Conservation (phyloP, 2,888 invertebrate genomes). For the Drosophila limbata region DNA sequence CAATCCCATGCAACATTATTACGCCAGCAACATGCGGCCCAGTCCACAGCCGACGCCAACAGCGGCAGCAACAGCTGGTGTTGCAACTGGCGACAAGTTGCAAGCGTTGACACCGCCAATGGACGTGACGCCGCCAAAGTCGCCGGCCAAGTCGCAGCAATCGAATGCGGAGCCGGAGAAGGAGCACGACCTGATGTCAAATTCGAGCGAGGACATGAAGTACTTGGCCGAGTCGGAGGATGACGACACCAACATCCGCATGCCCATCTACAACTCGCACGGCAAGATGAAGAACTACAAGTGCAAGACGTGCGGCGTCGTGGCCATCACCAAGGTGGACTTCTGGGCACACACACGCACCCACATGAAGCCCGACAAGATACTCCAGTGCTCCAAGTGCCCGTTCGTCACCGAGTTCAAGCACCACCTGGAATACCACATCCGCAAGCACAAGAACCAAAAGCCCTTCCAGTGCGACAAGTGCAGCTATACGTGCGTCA, state of each 20-base stretch:
- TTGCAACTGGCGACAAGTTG: slow-evolving; percentile 66
- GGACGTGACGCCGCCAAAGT: slow-evolving; percentile 85
- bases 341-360: slow-evolving; percentile 96
- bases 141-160: slow-evolving; percentile 78
- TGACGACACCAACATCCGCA: slow-evolving; percentile 85
- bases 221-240: slow-evolving; percentile 83
- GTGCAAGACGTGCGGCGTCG: slow-evolving; percentile 96
- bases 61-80: slow-evolving; percentile 27
- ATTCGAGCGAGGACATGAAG: slow-evolving; percentile 84
- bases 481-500: slow-evolving; percentile 96
- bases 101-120: slow-evolving; percentile 84
- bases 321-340: slow-evolving; percentile 94
- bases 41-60: slow-evolving; percentile 73
- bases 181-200: slow-evolving; percentile 83
- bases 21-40: slow-evolving; percentile 64
- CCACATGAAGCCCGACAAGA: slow-evolving; percentile 97
- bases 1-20: slow-evolving; percentile 80
- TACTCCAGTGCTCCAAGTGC: slow-evolving; percentile 95
- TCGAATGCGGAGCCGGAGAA: slow-evolving; percentile 70
- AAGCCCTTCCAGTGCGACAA: slow-evolving; percentile 98
- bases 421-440: slow-evolving; percentile 98
- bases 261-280: slow-evolving; percentile 86
- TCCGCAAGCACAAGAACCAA: slow-evolving; percentile 96
- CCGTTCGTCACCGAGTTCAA: slow-evolving; percentile 99
- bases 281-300: slow-evolving; percentile 95